These are phyloP conservation scores for Pachyrhynchus sulphureomaculatus DNA, from an alignment of 1,140 invertebrate species.

Conservation along the genomic window DNA sequence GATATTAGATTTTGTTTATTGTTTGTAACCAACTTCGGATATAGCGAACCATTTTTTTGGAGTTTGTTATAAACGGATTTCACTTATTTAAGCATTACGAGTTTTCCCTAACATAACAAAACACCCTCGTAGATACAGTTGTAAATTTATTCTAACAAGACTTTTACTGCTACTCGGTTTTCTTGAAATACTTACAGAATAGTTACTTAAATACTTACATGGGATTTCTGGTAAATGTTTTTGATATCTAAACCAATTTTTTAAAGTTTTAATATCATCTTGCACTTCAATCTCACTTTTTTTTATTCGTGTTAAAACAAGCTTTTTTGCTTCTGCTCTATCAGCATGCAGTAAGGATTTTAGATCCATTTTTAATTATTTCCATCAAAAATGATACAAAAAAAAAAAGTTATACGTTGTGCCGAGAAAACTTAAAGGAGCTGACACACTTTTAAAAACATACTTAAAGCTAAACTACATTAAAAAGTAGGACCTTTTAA, in stretches of 20 bases:
- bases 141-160: too few relatives aligned
- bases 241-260: conserved; percentile 19
- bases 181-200: not conserved
- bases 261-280: conserved; percentile 11
- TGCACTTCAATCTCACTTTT: conserved; percentile 15
- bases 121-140: too few relatives aligned
- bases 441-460: too few relatives aligned
- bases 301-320: conserved; percentile 10
- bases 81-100: too few relatives aligned
- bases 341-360: conserved; percentile 4
- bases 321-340: not conserved
- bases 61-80: too few relatives aligned
- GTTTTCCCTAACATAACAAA: too few relatives aligned
- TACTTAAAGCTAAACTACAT: too few relatives aligned
- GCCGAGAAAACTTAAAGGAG: not conserved
- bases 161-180: not conserved
- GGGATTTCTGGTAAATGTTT: conserved; percentile 22
- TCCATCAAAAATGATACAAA: not conserved
- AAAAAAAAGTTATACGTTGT: not conserved
- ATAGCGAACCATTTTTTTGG: too few relatives aligned
- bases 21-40: too few relatives aligned
- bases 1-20: too few relatives aligned
- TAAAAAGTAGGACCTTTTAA: too few relatives aligned
- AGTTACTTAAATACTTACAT: conserved; percentile 7
- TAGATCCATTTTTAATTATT: not conserved